Conservation (phyloP, 2,888 invertebrate genomes). For the Lissocephala sabroskyi region DNA sequence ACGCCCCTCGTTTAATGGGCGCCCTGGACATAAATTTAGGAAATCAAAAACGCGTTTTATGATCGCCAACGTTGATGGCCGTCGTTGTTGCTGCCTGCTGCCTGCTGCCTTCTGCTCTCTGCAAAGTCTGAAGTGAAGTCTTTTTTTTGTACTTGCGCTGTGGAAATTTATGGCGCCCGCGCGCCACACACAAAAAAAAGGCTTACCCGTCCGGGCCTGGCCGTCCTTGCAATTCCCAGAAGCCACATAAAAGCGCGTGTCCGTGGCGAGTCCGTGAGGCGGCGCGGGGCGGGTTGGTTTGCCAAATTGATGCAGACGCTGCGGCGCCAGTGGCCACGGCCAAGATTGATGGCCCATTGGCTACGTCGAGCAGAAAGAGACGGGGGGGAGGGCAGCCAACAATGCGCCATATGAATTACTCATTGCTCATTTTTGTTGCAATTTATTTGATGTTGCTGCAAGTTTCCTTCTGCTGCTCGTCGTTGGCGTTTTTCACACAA, state of each 20-base stretch:
- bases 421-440: slow-evolving; percentile 62
- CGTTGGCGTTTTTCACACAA: slow-evolving; percentile 25
- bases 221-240: slow-evolving; percentile 42
- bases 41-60: slow-evolving; percentile 62
- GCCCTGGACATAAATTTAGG: slow-evolving; percentile 58
- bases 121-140: too few species aligned
- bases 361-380: too few species aligned
- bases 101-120: too few species aligned
- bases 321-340: slow-evolving; percentile 43
- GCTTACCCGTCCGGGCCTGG: background rate
- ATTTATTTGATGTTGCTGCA: slow-evolving; percentile 30
- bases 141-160: too few species aligned
- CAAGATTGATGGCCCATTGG: slow-evolving; percentile 61
- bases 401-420: slow-evolving; percentile 60
- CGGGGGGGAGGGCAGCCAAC: slow-evolving; percentile 24
- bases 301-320: slow-evolving; percentile 56
- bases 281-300: slow-evolving; percentile 13
- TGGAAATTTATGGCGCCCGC: slow-evolving; percentile 51
- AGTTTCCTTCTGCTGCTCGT: slow-evolving; percentile 7
- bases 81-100: background rate
- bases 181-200: background rate
- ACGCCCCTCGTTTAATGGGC: slow-evolving; percentile 56
- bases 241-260: slow-evolving; percentile 54
- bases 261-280: slow-evolving; percentile 4
- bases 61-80: slow-evolving; percentile 22